Conservation (phyloP, 2,797 vertebrate genomes). For the Antennarius maculatus region DNA sequence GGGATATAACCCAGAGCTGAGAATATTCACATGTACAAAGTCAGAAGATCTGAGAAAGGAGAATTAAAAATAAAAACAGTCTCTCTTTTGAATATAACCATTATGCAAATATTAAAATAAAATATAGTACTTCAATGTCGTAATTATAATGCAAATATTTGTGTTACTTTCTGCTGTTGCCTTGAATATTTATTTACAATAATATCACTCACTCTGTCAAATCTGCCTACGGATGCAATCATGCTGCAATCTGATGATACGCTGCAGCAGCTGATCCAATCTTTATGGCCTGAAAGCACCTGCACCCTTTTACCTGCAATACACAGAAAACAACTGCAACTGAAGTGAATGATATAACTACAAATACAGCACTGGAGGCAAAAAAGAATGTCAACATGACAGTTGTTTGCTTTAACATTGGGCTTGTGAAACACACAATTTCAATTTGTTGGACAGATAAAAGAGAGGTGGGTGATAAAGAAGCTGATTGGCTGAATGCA, state of each 20-base stretch:
- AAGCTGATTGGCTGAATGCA: not conserved
- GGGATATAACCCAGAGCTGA: not conserved
- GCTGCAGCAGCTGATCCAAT: constrained; percentile 94
- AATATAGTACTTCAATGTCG: not conserved
- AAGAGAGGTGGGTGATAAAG: constrained; percentile 1
- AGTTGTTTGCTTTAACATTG: constrained; percentile 30
- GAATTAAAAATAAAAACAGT: not conserved
- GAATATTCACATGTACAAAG: not conserved
- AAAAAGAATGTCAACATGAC: not conserved
- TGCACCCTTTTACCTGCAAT: constrained; percentile 87
- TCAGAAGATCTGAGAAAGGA: not conserved
- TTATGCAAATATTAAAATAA: too few species aligned
- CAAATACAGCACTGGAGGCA: not conserved
- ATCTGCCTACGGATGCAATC: constrained; percentile 91
- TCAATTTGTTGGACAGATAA: not conserved
- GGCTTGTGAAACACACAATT: not conserved
- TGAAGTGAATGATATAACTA: not conserved
- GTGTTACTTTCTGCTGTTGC: not conserved
- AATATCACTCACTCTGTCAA: constrained; percentile 81
- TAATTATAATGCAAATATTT: too few species aligned
- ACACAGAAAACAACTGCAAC: not conserved
- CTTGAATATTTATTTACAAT: not conserved
- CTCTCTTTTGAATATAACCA: not conserved
- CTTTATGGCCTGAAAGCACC: constrained; percentile 89
- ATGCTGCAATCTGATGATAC: constrained; percentile 94